phyloP scores from a whole-genome alignment of 1,140 invertebrate species.

The Caerostris extrusa region DNA sequence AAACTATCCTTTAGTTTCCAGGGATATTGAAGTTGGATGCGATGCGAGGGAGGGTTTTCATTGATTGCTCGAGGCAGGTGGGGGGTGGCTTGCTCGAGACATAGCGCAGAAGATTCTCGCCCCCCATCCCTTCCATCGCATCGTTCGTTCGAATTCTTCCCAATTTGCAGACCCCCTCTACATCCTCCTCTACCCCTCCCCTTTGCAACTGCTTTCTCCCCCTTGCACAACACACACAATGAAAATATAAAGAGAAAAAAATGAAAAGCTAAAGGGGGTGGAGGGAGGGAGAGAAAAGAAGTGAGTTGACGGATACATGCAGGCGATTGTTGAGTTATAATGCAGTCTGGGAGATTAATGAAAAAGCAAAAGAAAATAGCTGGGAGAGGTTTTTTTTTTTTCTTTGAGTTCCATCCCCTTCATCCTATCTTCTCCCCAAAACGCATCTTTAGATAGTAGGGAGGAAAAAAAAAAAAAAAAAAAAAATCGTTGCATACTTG shows the following conservation, averaged over 20 bases:
- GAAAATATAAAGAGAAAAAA: slow-evolving; percentile 57
- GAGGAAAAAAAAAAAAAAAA: neutral
- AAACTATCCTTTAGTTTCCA: slow-evolving; percentile 22
- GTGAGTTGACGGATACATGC: slow-evolving; percentile 71
- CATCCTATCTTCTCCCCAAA: neutral
- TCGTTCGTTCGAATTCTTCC: slow-evolving; percentile 19
- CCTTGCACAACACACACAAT: neutral
- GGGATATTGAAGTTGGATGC: slow-evolving; percentile 35
- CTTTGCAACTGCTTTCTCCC: neutral
- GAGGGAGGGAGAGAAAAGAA: neutral
- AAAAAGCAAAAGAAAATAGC: slow-evolving; percentile 77
- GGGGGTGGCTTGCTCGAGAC: slow-evolving; percentile 32
- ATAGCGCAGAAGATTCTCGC: slow-evolving; percentile 50
- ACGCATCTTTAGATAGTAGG: neutral
- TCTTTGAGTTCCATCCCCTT: neutral
- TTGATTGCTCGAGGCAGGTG: slow-evolving; percentile 75
- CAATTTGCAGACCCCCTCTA: neutral
- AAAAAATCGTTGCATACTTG: slow-evolving; percentile 59
- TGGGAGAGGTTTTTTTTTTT: slow-evolving; percentile 44
- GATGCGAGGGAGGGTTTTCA: slow-evolving; percentile 44
- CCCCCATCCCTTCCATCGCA: neutral
- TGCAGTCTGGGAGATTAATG: slow-evolving; percentile 74
- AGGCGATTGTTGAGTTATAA: slow-evolving; percentile 76
- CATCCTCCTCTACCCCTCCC: neutral
- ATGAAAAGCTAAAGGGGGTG: neutral